Base-by-base conservation (phyloP, 1,140 invertebrate genomes). In the Drosophila navojoa region DNA sequence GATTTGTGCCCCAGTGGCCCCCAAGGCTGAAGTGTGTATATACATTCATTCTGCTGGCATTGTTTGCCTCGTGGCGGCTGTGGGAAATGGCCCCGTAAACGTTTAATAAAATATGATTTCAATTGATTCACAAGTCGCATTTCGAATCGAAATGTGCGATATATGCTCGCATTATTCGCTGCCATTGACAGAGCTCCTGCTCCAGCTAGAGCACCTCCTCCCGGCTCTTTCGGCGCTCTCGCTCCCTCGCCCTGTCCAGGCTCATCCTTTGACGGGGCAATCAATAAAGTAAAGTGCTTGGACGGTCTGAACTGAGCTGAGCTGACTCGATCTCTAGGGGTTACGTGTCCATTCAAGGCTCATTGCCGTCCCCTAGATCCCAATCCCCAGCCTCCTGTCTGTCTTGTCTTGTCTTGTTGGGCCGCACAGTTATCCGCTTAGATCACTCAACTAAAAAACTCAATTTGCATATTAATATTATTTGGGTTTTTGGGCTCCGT, bases 401-500 rank as follows among this genome's bases (percentile, higher is more conserved):
- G 52, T 5, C 29, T 32, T 35, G 27, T n/a, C 50, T 35, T 54
- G 63, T 45, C 32, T 60, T 42, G 49, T 60, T 42, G 49, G 42
- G 68, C 72, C 72, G 66, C 72, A 72, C 82, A 71, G 81, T 90
- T 90, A 90, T 90, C 87, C 87, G 87, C 87, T 90, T 90, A 90
- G 87, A 90, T 90, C 87, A 90, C 75, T 90, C 87, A 90, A 90
- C 87, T 87, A 90, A 90, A 90, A 90, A 90, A 90, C 79, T 90
- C 87, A 90, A 90, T 90, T 90, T 90, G 87, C 87, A 90, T 90
- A 87, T 90, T 90, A 90, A 90, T 90, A 87, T 90, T 86, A 90
- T 82, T 87, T 85, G 85, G 71, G 81, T 75, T 75, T 85, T 81
- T 45, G 42, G 85, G 57, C 60, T 1, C 58, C 50, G 42, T 16